phyloP scores from a whole-genome alignment of 2,888 invertebrate species.

The Plemyria rubiginata region DNA sequence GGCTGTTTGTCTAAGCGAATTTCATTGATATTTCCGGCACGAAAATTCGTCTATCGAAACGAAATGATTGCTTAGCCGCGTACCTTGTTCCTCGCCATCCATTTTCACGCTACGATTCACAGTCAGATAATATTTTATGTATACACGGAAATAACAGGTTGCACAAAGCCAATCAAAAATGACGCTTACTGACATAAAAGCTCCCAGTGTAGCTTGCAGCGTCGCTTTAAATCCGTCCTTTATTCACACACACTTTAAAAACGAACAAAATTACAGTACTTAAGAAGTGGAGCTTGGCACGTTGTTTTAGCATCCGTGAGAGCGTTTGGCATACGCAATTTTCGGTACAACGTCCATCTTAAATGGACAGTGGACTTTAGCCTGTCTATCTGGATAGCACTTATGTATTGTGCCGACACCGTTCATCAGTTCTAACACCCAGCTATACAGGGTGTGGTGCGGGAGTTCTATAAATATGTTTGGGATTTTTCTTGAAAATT shows the following conservation, averaged over 20 bases:
- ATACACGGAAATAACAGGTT: slow-evolving; percentile 6
- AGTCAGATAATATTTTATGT: slow-evolving; percentile 34
- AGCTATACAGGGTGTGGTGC: slow-evolving; percentile 5
- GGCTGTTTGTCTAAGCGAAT: slow-evolving; percentile 22
- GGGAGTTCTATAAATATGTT: no score
- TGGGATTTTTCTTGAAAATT: no score
- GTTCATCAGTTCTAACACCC: slow-evolving; percentile 41
- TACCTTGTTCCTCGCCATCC: slow-evolving; percentile 26
- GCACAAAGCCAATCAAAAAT: no score
- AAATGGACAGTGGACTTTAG: slow-evolving; percentile 2
- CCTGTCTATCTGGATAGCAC: slow-evolving; percentile 12
- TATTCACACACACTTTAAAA: no score
- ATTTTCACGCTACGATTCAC: slow-evolving; percentile 37
- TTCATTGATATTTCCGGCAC: slow-evolving; percentile 20
- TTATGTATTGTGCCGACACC: slow-evolving; percentile 37
- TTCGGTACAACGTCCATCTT: background rate
- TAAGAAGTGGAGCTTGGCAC: background rate
- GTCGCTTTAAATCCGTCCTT: no score
- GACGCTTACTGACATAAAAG: no score
- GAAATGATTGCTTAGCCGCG: slow-evolving; percentile 27
- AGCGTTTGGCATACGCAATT: no score
- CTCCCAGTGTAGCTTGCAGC: no score
- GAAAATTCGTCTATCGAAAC: slow-evolving; percentile 23
- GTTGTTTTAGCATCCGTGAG: no score
- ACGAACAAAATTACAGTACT: no score